Conservation (phyloP, 2,113 vertebrate genomes). For the Peromyscus californicus region DNA sequence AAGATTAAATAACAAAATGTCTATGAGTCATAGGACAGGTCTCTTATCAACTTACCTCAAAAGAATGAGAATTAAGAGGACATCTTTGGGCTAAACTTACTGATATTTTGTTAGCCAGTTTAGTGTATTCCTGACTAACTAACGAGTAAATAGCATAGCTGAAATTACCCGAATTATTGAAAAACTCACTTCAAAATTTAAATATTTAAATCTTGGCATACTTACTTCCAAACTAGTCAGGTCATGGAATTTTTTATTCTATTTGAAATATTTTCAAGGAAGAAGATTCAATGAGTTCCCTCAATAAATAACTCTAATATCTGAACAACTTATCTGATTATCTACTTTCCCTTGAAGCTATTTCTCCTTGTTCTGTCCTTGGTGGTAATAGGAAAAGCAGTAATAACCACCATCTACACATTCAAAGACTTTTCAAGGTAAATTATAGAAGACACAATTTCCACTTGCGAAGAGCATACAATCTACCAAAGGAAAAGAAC, state of each 20-base stretch:
- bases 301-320: slow-evolving; percentile 72
- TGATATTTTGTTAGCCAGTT: not conserved
- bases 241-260: slow-evolving; percentile 29
- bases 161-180: slow-evolving; percentile 38
- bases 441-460: slow-evolving; percentile 72
- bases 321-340: slow-evolving; percentile 70
- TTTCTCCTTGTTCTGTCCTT: slow-evolving; percentile 75
- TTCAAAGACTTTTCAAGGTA: slow-evolving; percentile 71
- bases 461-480: slow-evolving; percentile 59
- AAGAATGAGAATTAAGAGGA: not conserved
- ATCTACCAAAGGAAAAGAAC: slow-evolving; percentile 69
- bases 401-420: slow-evolving; percentile 61
- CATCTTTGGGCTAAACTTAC: not conserved
- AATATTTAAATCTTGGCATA: not conserved
- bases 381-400: slow-evolving; percentile 65
- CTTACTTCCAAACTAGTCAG: slow-evolving; percentile 2
- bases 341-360: slow-evolving; percentile 70
- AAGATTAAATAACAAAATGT: not conserved
- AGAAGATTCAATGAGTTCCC: slow-evolving; percentile 64
- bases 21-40: not conserved
- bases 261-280: slow-evolving; percentile 70
- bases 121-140: not conserved
- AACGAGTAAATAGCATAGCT: not conserved
- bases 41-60: not conserved
- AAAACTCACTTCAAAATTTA: slow-evolving; percentile 64